Conservation (phyloP, 2,797 vertebrate species). For the Arctocebus calabarensis region DNA sequence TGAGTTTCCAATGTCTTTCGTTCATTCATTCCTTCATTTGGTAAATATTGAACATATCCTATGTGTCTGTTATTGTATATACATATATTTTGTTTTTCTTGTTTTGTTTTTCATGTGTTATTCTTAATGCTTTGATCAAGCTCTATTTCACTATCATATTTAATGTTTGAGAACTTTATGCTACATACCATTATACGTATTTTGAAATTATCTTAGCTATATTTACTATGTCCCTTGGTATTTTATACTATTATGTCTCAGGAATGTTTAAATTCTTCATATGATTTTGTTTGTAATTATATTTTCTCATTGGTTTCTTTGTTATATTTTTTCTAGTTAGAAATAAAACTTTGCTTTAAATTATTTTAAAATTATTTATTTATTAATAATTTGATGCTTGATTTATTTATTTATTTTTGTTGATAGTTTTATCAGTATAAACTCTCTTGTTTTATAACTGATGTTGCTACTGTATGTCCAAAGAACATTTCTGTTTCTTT, state of each 20-base stretch:
- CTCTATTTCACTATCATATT: background rate
- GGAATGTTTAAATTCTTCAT: background rate
- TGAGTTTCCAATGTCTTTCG: background rate
- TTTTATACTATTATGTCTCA: background rate
- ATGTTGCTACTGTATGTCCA: background rate
- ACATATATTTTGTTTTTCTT: background rate
- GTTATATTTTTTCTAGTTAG: background rate
- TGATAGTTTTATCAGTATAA: background rate
- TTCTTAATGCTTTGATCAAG: background rate
- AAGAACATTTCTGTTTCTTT: background rate
- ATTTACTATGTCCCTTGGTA: background rate
- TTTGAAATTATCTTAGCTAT: background rate
- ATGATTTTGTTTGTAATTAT: background rate
- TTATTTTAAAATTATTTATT: slow-evolving; percentile 6
- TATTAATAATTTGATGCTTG: background rate
- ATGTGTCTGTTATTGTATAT: background rate
- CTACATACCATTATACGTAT: background rate
- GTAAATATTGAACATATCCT: background rate
- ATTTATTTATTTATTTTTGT: background rate
- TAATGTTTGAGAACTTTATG: background rate
- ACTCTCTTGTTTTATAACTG: background rate
- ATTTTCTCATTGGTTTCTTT: background rate
- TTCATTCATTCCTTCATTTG: background rate
- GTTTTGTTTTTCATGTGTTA: background rate
- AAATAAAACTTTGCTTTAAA: background rate